phyloP scores from a whole-genome alignment of 2,888 invertebrate genomes.

The Idaea aversata region DNA sequence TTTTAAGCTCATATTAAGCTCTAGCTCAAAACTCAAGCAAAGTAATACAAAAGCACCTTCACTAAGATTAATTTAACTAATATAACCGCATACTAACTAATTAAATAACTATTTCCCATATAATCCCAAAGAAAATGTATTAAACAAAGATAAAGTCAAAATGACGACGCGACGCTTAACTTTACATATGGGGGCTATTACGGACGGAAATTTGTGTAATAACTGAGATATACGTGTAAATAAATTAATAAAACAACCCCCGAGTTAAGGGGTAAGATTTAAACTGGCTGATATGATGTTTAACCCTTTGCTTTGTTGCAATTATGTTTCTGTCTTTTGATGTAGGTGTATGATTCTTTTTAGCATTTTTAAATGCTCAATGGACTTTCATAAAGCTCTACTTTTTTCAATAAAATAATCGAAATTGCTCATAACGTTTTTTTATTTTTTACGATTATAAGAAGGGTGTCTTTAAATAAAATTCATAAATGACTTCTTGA shows the following conservation, averaged over 20 bases:
- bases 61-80: background rate
- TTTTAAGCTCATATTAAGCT: no score
- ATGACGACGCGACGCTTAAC: slow-evolving; percentile 61
- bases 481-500: no score
- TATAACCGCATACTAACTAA: background rate
- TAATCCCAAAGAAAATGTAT: slow-evolving; percentile 56
- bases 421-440: no score
- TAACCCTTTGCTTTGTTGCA: slow-evolving; percentile 25
- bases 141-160: slow-evolving; percentile 65
- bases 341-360: background rate
- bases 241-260: slow-evolving; percentile 77
- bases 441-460: no score
- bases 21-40: no score
- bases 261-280: slow-evolving; percentile 66
- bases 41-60: no score
- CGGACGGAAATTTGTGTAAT: slow-evolving; percentile 59
- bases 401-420: no score
- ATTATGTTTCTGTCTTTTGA: background rate
- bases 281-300: slow-evolving; percentile 54
- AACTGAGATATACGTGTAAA: slow-evolving; percentile 67
- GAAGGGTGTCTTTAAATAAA: no score
- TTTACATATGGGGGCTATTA: slow-evolving; percentile 77
- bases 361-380: no score
- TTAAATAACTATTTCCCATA: background rate
- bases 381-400: no score